Percentiles rank a stretch among this genome's conserved stretches.
phyloP scores from a whole-genome alignment of 1,140 invertebrate genomes.

The Monochamus saltuarius region DNA sequence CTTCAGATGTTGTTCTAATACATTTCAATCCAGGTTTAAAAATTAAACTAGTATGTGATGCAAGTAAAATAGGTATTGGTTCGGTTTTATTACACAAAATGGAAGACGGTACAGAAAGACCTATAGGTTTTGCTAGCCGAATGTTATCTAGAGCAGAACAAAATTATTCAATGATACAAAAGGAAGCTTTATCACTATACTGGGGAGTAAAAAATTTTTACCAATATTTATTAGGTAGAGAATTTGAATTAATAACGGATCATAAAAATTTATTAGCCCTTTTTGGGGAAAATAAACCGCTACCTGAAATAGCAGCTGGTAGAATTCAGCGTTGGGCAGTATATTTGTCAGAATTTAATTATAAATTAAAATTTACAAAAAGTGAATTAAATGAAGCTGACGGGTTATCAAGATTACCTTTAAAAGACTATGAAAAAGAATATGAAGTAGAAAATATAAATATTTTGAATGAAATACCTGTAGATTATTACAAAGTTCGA shows the following conservation, averaged over 20 bases:
- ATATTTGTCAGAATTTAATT: too few species aligned
- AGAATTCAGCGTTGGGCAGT: too few species aligned
- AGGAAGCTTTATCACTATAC: background rate
- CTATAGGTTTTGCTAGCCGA: too few species aligned
- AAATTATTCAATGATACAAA: background rate
- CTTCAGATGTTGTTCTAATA: background rate
- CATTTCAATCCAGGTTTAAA: background rate
- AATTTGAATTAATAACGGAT: too few species aligned
- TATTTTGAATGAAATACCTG: background rate
- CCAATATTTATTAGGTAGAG: slow-evolving; percentile 16
- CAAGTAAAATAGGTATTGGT: background rate
- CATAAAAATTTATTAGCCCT: too few species aligned
- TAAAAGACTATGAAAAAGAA: too few species aligned
- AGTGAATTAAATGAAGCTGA: too few species aligned
- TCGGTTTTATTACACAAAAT: background rate
- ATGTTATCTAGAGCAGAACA: background rate
- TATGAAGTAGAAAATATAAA: background rate
- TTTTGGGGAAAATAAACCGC: background rate
- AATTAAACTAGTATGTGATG: slow-evolving; percentile 18
- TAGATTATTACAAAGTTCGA: background rate
- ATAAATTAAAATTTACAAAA: too few species aligned
- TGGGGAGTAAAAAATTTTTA: background rate
- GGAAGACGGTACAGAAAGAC: too few species aligned
- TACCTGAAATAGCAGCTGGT: background rate
- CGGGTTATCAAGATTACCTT: too few species aligned